Evolutionary conservation across 2,797 vertebrate genomes (phyloP).

Genomic region (Thaleichthys pacificus): DNA sequence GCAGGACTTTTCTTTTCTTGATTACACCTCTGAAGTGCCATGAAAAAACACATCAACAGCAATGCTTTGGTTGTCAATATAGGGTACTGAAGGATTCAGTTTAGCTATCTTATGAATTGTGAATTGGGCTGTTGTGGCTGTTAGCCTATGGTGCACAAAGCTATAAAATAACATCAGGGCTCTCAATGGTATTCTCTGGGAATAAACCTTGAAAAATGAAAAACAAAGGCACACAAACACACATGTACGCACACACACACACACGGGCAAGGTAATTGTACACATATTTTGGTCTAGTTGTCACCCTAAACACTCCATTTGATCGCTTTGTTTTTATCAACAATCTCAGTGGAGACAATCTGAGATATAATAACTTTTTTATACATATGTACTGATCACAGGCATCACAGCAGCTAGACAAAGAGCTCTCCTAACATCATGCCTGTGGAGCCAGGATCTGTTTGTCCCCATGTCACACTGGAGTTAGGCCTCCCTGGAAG

Average conservation of each 20-base stretch:
- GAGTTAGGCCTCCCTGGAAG: slow-evolving; percentile 15
- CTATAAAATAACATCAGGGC: slow-evolving; percentile 1
- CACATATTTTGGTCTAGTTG: not conserved
- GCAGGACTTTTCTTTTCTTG: not conserved
- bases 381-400: slow-evolving; percentile 32
- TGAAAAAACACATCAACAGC: not conserved
- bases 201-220: not conserved
- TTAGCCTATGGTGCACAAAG: slow-evolving; percentile 29
- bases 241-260: not conserved
- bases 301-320: not conserved
- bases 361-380: slow-evolving; percentile 42
- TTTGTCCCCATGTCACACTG: slow-evolving; percentile 54
- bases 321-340: not conserved
- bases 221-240: not conserved
- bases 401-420: slow-evolving; percentile 13
- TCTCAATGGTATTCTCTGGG: slow-evolving; percentile 17
- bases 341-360: slow-evolving; percentile 22
- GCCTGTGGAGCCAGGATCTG: slow-evolving; percentile 56
- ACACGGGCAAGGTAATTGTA: too few relatives aligned
- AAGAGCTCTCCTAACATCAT: slow-evolving; percentile 40
- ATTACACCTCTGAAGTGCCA: not conserved
- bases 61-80: slow-evolving; percentile 4
- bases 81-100: slow-evolving; percentile 37
- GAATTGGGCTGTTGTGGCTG: slow-evolving; percentile 32
- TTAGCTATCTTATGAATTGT: slow-evolving; percentile 52